Evolutionary conservation across 2,797 vertebrate species (phyloP).

Genomic region (Acanthopagrus latus): DNA sequence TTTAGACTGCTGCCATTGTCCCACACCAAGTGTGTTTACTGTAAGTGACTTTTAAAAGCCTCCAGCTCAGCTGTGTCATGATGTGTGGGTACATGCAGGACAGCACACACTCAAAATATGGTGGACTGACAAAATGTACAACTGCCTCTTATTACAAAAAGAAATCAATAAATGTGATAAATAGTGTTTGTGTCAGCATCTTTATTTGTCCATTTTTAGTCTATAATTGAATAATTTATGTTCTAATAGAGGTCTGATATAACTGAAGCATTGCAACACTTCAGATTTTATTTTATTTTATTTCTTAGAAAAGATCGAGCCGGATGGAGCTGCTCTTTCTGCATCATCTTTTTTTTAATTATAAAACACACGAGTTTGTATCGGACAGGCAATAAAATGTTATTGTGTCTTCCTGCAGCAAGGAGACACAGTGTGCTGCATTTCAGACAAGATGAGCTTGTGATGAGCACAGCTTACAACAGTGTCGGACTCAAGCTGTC

Average conservation of each 20-base stretch:
- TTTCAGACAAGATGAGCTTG: not conserved
- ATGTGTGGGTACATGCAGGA: not conserved
- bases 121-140: not conserved
- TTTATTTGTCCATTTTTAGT: not conserved
- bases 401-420: not conserved
- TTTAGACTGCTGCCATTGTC: not conserved
- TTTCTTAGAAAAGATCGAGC: too few species aligned
- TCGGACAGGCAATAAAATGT: not conserved
- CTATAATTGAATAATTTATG: too few species aligned
- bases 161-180: not conserved
- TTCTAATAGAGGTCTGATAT: too few species aligned
- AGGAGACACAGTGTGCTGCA: not conserved
- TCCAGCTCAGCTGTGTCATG: not conserved
- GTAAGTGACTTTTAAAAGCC: not conserved
- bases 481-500: not conserved
- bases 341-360: too few species aligned
- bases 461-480: too few species aligned
- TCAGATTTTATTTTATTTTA: too few species aligned
- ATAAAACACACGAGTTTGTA: not conserved
- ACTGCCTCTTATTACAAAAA: not conserved
- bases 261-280: too few species aligned
- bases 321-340: too few species aligned
- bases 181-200: not conserved
- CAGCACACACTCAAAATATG: not conserved
- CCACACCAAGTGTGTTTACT: not conserved